A percentile compares a stretch with the other conserved stretches of the same genome.
Conservation (phyloP, 2,888 invertebrate species). For the Callimorpha dominula region DNA sequence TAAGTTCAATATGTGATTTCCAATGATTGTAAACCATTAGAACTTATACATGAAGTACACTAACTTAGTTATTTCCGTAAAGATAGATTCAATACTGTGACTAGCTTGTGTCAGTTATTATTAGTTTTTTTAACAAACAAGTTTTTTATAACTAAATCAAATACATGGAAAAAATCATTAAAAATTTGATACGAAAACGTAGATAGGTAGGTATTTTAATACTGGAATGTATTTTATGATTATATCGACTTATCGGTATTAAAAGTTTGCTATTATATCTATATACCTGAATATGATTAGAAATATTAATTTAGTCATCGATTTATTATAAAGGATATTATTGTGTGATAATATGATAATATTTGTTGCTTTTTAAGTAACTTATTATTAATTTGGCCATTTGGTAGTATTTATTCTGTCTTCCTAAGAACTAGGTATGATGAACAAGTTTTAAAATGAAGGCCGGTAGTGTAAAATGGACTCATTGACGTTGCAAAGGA, state of each 20-base stretch:
- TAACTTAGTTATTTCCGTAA: slow-evolving; percentile 47
- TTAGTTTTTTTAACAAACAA: slow-evolving; percentile 65
- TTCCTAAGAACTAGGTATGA: slow-evolving; percentile 46
- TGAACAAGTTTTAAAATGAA: slow-evolving; percentile 30
- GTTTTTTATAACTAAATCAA: slow-evolving; percentile 61
- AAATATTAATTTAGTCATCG: slow-evolving; percentile 52
- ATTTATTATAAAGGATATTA: slow-evolving; percentile 57
- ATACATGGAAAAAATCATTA: slow-evolving; percentile 66
- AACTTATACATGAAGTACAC: slow-evolving; percentile 21
- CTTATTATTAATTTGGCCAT: slow-evolving; percentile 44
- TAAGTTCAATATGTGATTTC: slow-evolving; percentile 43
- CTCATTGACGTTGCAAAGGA: neutral
- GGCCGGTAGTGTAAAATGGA: slow-evolving; percentile 20
- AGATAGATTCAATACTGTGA: slow-evolving; percentile 48
- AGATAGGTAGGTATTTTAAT: slow-evolving; percentile 86
- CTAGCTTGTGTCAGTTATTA: slow-evolving; percentile 60
- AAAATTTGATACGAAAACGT: slow-evolving; percentile 84
- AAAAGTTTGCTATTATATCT: slow-evolving; percentile 63
- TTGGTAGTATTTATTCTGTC: slow-evolving; percentile 52
- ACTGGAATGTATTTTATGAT: slow-evolving; percentile 80
- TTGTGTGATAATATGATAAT: slow-evolving; percentile 66
- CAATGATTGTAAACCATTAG: slow-evolving; percentile 28
- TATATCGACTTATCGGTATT: slow-evolving; percentile 65
- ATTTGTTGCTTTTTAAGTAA: slow-evolving; percentile 61
- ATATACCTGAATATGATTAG: slow-evolving; percentile 59